A percentile compares a stretch with the other conserved stretches of the same genome.
phyloP scores from a whole-genome alignment of 2,797 vertebrate species.

The Mormyrus proboscirostris region DNA sequence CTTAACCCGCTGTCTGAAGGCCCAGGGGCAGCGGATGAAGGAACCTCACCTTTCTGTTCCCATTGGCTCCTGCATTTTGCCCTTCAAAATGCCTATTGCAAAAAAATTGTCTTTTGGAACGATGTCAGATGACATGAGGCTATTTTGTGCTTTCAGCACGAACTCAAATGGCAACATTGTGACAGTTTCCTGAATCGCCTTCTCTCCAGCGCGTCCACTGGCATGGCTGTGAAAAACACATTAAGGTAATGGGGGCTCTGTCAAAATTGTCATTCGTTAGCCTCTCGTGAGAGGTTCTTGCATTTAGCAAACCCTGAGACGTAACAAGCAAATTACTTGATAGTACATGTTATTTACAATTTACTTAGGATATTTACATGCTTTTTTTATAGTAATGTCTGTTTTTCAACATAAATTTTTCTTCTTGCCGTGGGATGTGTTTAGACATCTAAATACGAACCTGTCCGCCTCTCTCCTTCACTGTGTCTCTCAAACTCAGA shows the following conservation, averaged over 20 bases:
- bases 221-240: constrained; percentile 3
- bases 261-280: constrained; percentile 4
- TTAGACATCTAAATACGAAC: neutral
- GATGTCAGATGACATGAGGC: neutral
- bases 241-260: neutral
- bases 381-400: constrained; percentile 1
- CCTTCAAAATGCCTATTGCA: neutral
- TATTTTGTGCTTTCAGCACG: constrained; percentile 8
- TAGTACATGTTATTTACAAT: constrained; percentile 14
- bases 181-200: neutral
- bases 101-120: neutral
- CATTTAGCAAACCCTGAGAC: neutral
- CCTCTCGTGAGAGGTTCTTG: neutral
- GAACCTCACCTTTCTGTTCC: neutral
- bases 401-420: neutral
- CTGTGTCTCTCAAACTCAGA: neutral
- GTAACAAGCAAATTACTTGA: neutral
- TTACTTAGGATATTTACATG: neutral
- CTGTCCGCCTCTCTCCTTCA: neutral
- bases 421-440: neutral
- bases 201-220: neutral
- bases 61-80: neutral
- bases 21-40: neutral
- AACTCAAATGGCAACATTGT: constrained; percentile 8
- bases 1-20: neutral